Base-by-base conservation (phyloP, 2,888 invertebrate species). In the Digitonthophagus gazella region DNA sequence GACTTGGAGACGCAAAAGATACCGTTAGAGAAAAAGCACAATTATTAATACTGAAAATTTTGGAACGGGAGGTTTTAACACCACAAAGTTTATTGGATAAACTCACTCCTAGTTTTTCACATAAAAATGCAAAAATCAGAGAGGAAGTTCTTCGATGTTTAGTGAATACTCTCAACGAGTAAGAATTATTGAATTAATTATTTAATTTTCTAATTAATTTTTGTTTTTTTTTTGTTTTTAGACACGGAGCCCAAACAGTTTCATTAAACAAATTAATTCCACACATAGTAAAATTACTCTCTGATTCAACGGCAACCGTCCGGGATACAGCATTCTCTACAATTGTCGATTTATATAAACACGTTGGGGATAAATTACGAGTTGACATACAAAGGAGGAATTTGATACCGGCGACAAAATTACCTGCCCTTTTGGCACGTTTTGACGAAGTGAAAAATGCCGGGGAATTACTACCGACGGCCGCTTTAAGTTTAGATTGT, bases 61-160 rank as follows among this genome's bases (percentile, higher is more conserved):
- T 93, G 86, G 90, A 91, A 82, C 87, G 89, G 73, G 89, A 89
- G 71, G 91, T 91, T 71, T 83, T 90, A 75, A 82, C 85, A 71
- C 91, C 89, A 71, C 91, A 93, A 81, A 84, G 86, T 75, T 84
- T 93, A 69, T 86, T 93, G 74, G 94, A 95, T 74, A 89, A 90
- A 80, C 84, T 94, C 70, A 84, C 86, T 64, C 87, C 87, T 66
- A 85, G 86, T 74, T 87, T 96, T 78, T 86, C 88, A 75, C 97
- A 97, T 85, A 97, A 97, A 84, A 95, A 97, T 81, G 91, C 95
- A 77, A 95, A 96, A 85, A 92, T 97, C 44, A 84, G 96, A 67
- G 96, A 97, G 80, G 97, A 97, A 82, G 91, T 93, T 28, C 85
- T 96, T 71, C 86, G 91, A 74, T 91, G 93, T 75, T 89, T 97